phyloP scores from a whole-genome alignment of 2,888 invertebrate species.

The Escarpia spicata region DNA sequence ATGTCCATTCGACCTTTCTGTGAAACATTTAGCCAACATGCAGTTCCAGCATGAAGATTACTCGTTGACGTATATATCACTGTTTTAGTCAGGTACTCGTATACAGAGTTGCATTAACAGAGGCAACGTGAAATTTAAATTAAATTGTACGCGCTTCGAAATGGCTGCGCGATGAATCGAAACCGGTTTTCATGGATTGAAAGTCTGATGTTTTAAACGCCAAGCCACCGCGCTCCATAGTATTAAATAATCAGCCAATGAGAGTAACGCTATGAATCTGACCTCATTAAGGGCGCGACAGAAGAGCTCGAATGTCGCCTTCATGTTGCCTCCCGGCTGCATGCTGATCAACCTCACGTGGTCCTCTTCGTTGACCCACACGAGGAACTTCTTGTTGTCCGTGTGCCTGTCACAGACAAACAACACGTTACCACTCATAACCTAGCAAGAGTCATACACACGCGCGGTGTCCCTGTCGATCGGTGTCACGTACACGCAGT shows the following conservation, averaged over 20 bases:
- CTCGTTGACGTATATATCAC: too few species aligned
- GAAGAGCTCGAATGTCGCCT: conserved; percentile 47
- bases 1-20: too few species aligned
- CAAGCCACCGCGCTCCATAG: too few species aligned
- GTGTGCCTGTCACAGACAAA: conserved; percentile 69
- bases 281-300: conserved; percentile 41
- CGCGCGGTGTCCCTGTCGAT: not conserved
- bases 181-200: too few species aligned
- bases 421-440: not conserved
- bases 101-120: too few species aligned
- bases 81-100: too few species aligned
- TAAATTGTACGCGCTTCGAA: too few species aligned
- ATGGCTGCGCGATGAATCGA: too few species aligned
- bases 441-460: not conserved
- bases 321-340: conserved; percentile 68
- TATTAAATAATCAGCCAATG: not conserved
- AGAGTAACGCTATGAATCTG: not conserved
- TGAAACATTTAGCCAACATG: too few species aligned
- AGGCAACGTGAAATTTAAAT: too few species aligned
- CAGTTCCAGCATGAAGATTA: too few species aligned
- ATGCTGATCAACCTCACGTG: conserved; percentile 85
- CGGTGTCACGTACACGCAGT: not conserved
- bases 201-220: too few species aligned
- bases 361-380: conserved; percentile 95
- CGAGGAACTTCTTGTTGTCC: conserved; percentile 80